Base-by-base conservation (phyloP, 2,888 invertebrate genomes). In the Ectropis crepuscularia region DNA sequence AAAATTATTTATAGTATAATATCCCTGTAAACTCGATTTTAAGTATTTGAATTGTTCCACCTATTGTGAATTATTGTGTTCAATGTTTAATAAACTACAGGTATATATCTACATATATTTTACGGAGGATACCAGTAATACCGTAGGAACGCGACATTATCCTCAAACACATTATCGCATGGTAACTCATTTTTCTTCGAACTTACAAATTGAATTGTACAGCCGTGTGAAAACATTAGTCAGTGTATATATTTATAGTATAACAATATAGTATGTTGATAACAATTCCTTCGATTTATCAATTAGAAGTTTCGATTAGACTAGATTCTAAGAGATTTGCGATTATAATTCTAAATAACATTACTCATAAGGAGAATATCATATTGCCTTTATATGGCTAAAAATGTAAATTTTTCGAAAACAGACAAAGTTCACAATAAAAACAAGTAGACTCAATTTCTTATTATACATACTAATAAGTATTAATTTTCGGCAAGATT, bases 281-380 rank as follows among this genome's bases (percentile, higher is more conserved):
- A 59, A 51, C 10, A 45, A 53, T 48, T 53, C 38, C 37, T 53
- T 67, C 43, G 49, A 48, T 53, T 60, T 57, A 61, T 65, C 61
- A 48, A 42, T 62, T 46, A 55, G 55, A 61, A 60, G 53, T 48
- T 45, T 48, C 62, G 62, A 64, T 66, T 57, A 69, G 68, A 70
- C 70, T 68, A 68, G 70, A 68, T 63, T 70, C 59, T 47, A 53
- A 67, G 60, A 63, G 47, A 64, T 62, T 57, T 61, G 58, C 8
- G 46, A 61, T 57, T 57, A 53, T 11, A 61, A 57, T 57, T 48
- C 45, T 47, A 47, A 58, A 47, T 61, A 60, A 47, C 42, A 54
- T 36, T 54, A 54, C 41, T 53, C 39, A 53, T 8, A 47, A 47
- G 47, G 39, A 47, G 41, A 41, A 28, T 39, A 39, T 47, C 28